Percentiles rank a stretch among this genome's conserved stretches.
These are phyloP conservation scores for Limnodromus scolopaceus DNA, from an alignment of 2,797 vertebrate genomes.

Conservation along the genomic window DNA sequence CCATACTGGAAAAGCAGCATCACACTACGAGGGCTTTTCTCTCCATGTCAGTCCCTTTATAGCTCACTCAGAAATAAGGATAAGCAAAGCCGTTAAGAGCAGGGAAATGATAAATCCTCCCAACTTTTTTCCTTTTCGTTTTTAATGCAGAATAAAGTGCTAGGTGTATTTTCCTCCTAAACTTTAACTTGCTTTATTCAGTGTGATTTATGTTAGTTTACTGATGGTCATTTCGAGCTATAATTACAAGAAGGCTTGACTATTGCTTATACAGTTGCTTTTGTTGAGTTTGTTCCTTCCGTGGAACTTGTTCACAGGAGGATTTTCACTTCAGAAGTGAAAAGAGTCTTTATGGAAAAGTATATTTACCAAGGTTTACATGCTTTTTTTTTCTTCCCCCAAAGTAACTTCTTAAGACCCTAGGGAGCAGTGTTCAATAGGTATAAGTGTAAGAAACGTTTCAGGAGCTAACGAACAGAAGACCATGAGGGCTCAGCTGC, in stretches of 20 bases:
- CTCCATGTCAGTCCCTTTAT: neutral
- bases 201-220: neutral
- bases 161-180: neutral
- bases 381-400: fast-evolving
- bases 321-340: neutral
- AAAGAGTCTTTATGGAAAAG: neutral
- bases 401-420: neutral
- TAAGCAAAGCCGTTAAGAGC: neutral
- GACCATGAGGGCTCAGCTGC: neutral
- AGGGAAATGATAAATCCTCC: neutral
- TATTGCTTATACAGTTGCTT: neutral
- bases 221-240: neutral
- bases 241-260: neutral
- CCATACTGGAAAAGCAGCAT: neutral
- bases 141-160: neutral
- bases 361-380: neutral
- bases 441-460: neutral
- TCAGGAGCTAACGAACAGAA: neutral
- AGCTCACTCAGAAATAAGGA: neutral
- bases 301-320: neutral
- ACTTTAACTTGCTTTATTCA: neutral
- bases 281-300: neutral
- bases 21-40: neutral
- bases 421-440: neutral
- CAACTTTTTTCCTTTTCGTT: neutral